Conservation (phyloP, 2,797 vertebrate species). For the Podarcis lilfordi region DNA sequence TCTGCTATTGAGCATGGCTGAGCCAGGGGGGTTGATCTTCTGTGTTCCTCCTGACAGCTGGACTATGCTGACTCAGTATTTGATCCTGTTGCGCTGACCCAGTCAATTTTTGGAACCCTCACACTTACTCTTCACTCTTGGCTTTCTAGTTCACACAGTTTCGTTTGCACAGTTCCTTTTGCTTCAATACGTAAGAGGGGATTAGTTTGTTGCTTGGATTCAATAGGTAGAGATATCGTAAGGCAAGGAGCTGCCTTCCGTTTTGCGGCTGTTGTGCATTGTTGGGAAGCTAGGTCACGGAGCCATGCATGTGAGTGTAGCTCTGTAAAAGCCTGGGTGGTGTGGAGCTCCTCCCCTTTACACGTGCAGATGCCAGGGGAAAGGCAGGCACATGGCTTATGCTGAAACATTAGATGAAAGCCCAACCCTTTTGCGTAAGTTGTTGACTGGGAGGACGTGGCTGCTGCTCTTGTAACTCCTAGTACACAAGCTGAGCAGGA, state of each 20-base stretch:
- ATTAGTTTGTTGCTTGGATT: background rate
- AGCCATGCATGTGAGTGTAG: conserved; percentile 62
- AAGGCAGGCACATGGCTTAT: conserved; percentile 46
- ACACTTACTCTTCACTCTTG: background rate
- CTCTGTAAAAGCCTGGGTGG: conserved; percentile 10
- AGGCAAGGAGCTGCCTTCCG: background rate
- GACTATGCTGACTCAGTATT: background rate
- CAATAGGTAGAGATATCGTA: background rate
- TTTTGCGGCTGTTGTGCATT: conserved; percentile 16
- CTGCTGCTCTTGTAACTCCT: conserved; percentile 22
- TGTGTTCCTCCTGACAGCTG: no score
- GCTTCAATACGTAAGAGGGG: background rate
- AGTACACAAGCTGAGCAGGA: conserved; percentile 34
- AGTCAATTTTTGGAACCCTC: background rate
- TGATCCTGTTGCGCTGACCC: background rate
- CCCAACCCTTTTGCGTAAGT: conserved; percentile 71
- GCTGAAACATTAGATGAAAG: background rate
- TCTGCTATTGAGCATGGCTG: background rate
- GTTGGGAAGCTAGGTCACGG: conserved; percentile 44
- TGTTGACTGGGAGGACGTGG: conserved; percentile 53
- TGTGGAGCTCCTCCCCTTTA: conserved; percentile 66
- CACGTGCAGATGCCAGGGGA: conserved; percentile 58
- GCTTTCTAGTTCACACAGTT: background rate
- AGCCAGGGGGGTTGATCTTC: background rate
- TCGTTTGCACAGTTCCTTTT: background rate